Percentiles rank a stretch among this genome's conserved stretches.
Evolutionary conservation across 1,140 invertebrate species (phyloP).

Genomic region (Drosophila bocki): DNA sequence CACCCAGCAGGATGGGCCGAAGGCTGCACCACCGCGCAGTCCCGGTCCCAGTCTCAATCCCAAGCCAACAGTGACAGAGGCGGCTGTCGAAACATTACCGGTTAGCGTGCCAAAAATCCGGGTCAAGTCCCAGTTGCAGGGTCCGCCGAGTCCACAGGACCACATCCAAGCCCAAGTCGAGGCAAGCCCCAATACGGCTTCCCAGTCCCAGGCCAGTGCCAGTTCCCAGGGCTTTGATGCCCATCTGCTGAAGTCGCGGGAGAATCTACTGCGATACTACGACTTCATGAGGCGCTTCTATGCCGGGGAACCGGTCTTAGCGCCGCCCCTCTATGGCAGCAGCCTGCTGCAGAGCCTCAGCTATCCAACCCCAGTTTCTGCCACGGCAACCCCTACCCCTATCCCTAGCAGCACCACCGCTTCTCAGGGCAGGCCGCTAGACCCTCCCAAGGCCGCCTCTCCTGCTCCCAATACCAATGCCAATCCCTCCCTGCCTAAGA

Average conservation of each 20-base stretch:
- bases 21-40: slow-evolving; percentile 18
- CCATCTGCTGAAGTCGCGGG: slow-evolving; percentile 74
- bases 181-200: slow-evolving; percentile 16
- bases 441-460: slow-evolving; percentile 48
- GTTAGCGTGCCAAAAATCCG: slow-evolving; percentile 76
- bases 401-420: slow-evolving; percentile 6
- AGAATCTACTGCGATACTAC: slow-evolving; percentile 78
- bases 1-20: slow-evolving; percentile 50
- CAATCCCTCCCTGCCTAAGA: slow-evolving; percentile 33
- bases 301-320: slow-evolving; percentile 76
- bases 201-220: slow-evolving; percentile 9
- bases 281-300: slow-evolving; percentile 82
- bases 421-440: slow-evolving; percentile 11
- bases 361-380: slow-evolving; percentile 58
- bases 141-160: slow-evolving; percentile 69
- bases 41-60: slow-evolving; percentile 13
- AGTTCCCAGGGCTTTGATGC: slow-evolving; percentile 53
- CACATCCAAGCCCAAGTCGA: background rate
- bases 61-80: slow-evolving; percentile 10
- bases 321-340: slow-evolving; percentile 75
- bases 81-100: slow-evolving; percentile 27
- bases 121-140: slow-evolving; percentile 72
- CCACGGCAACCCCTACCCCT: slow-evolving; percentile 20
- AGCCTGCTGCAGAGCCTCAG: slow-evolving; percentile 72
- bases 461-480: slow-evolving; percentile 14